Base-by-base conservation (phyloP, 2,888 invertebrate species). In the Rhagophthalmus giganteus region DNA sequence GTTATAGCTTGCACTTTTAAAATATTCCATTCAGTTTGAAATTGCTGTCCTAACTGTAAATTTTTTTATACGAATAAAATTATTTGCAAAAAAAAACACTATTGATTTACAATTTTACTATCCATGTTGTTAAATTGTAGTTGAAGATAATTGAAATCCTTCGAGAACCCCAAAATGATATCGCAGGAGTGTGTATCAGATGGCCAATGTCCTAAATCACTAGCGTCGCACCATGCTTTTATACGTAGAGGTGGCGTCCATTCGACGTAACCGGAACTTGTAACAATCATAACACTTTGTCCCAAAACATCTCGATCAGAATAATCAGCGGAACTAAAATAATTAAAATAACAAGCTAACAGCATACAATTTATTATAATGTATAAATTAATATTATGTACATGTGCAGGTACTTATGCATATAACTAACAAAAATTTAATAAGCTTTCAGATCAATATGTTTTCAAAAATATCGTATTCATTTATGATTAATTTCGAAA, bases 171-270 rank as follows among this genome's bases (percentile, higher is more conserved):
- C 15, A 77, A 62, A 32, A 68, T 56, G 1, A 77, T 39, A 20
- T 63, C 62, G 56, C 78, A 78, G 2, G 48, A 59, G 47, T 77
- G 76, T 2, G 57, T 57, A 52, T 78, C 77, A 24, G 67, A 62
- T 0, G 78, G 78, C 78, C 78, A 78, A 13, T 67, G 59, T 2
- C 64, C 66, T 14, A 76, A 55, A 38, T 72, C 64, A 1, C 64
- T 47, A 1, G 67, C 50, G 48, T 65, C 61, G 45, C 77, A 77
- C 66, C 74, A 73, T 1, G 70, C 68, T 27, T 68, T 63, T 9
- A 74, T 55, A 26, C 68, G 58, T 1, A 70, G 54, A 1, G 60
- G 34, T 0, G 76, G 67, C 13, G 58, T 61, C 76, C 76, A 76
- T 10, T 57, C 60, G 0, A 74, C 74, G 2, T 58, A 16, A 2